phyloP scores from a whole-genome alignment of 2,797 vertebrate genomes.

The Coendou prehensilis region DNA sequence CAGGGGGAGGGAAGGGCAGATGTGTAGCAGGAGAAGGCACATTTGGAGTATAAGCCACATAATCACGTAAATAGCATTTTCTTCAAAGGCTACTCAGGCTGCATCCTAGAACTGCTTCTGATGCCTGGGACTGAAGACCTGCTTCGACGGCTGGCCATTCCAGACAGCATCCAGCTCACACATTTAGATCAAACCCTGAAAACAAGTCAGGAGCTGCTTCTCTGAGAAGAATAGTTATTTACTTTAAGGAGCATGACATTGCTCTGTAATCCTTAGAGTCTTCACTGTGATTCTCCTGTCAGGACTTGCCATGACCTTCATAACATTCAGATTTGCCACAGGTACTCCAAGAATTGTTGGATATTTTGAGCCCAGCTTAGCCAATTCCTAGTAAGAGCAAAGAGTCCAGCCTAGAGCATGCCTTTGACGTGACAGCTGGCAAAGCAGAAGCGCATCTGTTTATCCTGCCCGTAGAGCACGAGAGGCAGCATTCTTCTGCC shows the following conservation, averaged over 20 bases:
- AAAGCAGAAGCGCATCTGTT: background rate
- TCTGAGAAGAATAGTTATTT: background rate
- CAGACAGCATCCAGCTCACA: background rate
- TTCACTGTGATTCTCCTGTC: background rate
- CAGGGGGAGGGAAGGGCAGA: background rate
- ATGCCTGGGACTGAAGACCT: background rate
- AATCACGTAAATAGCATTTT: background rate
- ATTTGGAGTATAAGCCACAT: background rate
- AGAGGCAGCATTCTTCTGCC: too few relatives aligned
- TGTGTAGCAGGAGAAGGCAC: background rate
- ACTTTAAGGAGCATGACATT: background rate
- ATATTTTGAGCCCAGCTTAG: background rate
- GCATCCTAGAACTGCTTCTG: background rate
- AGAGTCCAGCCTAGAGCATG: background rate
- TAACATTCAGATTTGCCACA: background rate
- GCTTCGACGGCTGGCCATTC: background rate
- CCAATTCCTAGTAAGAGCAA: background rate
- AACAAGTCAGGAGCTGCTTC: background rate
- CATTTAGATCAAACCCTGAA: slow-evolving; percentile 4
- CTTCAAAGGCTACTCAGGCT: background rate
- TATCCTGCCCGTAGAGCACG: background rate
- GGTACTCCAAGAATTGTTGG: background rate
- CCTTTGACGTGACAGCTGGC: background rate
- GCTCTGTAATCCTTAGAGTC: background rate
- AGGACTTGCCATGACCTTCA: background rate